Percentiles rank a stretch among this genome's conserved stretches.
Evolutionary conservation across 2,888 invertebrate species (phyloP).

Genomic region (Zaprionus lineosus): DNA sequence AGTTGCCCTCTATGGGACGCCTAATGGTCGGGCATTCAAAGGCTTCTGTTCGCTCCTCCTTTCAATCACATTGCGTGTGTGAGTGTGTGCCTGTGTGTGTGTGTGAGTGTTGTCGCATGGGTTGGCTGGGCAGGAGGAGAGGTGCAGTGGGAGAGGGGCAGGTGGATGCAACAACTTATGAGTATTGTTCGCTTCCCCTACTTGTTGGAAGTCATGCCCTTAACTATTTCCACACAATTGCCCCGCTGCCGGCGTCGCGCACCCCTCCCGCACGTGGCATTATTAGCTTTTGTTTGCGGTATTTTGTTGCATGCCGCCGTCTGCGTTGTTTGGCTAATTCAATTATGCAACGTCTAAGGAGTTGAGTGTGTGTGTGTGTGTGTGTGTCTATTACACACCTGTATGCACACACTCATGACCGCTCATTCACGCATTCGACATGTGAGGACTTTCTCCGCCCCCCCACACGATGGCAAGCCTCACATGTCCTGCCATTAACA

Average conservation of each 20-base stretch:
- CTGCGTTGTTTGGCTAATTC: slow-evolving; percentile 66
- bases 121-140: too few species aligned
- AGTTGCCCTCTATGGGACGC: too few species aligned
- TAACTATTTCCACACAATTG: slow-evolving; percentile 40
- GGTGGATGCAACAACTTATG: slow-evolving; percentile 18
- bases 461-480: slow-evolving; percentile 5
- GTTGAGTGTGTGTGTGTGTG: slow-evolving; percentile 23
- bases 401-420: slow-evolving; percentile 47
- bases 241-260: slow-evolving; percentile 2
- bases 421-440: slow-evolving; percentile 54
- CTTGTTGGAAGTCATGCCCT: slow-evolving; percentile 8
- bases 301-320: slow-evolving; percentile 43
- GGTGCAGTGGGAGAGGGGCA: too few species aligned
- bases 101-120: too few species aligned
- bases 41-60: too few species aligned
- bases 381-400: slow-evolving; percentile 49
- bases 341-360: slow-evolving; percentile 56
- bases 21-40: too few species aligned
- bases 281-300: slow-evolving; percentile 54
- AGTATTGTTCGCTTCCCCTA: slow-evolving; percentile 31
- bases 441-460: slow-evolving; percentile 1
- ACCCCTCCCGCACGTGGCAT: slow-evolving; percentile 38
- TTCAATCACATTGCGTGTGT: too few species aligned
- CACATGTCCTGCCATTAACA: slow-evolving; percentile 20
- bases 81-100: background rate